Percentiles rank a stretch among this genome's conserved stretches.
Conservation (phyloP, 2,797 vertebrate species). For the Clamator glandarius region DNA sequence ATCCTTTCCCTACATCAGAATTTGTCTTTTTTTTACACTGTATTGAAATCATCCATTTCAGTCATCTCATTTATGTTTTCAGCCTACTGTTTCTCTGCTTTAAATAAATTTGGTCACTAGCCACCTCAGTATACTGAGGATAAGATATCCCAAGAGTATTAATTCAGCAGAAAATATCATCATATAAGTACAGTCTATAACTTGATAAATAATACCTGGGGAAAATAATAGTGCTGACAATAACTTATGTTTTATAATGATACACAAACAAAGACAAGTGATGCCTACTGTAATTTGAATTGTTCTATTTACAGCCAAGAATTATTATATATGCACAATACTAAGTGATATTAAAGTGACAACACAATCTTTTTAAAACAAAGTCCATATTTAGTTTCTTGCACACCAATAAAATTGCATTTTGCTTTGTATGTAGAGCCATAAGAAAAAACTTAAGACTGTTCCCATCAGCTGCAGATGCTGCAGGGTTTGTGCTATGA, state of each 20-base stretch:
- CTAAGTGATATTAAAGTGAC: neutral
- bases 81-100: neutral
- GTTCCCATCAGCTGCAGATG: slow-evolving; percentile 17
- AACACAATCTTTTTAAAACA: neutral
- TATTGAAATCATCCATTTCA: neutral
- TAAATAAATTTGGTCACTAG: neutral
- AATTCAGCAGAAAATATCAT: neutral
- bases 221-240: neutral
- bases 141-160: neutral
- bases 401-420: neutral
- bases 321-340: neutral
- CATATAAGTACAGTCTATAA: neutral
- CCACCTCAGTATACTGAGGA: neutral
- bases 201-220: neutral
- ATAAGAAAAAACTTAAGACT: neutral
- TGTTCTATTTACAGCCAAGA: neutral
- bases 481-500: slow-evolving; percentile 12
- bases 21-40: neutral
- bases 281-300: neutral
- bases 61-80: neutral
- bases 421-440: neutral
- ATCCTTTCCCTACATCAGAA: neutral
- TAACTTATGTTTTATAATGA: neutral
- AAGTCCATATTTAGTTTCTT: neutral
- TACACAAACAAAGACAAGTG: neutral